Percentiles rank a stretch among this genome's conserved stretches.
phyloP scores from a whole-genome alignment of 1,140 invertebrate species.

The Theocolax elegans region DNA sequence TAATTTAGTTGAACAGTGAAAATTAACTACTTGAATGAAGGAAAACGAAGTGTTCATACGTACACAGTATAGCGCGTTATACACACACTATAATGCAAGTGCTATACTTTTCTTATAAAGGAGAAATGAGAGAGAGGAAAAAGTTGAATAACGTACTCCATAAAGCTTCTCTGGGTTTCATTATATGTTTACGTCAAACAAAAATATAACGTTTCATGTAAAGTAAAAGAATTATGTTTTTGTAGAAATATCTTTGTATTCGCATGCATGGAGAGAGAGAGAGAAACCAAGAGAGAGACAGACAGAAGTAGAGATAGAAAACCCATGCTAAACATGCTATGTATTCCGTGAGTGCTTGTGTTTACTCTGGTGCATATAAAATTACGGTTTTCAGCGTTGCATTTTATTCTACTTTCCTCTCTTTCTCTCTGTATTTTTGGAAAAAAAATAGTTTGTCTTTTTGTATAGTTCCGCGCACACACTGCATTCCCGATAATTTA shows the following conservation, averaged over 20 bases:
- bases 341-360: background rate
- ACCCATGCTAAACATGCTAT: background rate
- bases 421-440: too few relatives aligned
- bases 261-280: too few relatives aligned
- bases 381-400: constrained; percentile 15
- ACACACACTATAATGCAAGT: background rate
- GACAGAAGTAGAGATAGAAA: too few relatives aligned
- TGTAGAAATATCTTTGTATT: background rate
- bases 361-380: constrained; percentile 13
- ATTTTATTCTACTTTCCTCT: constrained; percentile 20
- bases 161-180: background rate
- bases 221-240: constrained; percentile 7
- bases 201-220: background rate
- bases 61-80: background rate
- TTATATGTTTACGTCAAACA: background rate
- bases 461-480: too few relatives aligned
- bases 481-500: constrained; percentile 14
- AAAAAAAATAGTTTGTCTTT: background rate
- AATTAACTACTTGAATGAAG: too few relatives aligned
- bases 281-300: too few relatives aligned
- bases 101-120: background rate
- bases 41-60: background rate
- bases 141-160: background rate
- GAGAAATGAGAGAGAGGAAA: background rate
- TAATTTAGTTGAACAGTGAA: too few relatives aligned